phyloP scores from a whole-genome alignment of 1,140 invertebrate genomes.

The Limonius californicus region DNA sequence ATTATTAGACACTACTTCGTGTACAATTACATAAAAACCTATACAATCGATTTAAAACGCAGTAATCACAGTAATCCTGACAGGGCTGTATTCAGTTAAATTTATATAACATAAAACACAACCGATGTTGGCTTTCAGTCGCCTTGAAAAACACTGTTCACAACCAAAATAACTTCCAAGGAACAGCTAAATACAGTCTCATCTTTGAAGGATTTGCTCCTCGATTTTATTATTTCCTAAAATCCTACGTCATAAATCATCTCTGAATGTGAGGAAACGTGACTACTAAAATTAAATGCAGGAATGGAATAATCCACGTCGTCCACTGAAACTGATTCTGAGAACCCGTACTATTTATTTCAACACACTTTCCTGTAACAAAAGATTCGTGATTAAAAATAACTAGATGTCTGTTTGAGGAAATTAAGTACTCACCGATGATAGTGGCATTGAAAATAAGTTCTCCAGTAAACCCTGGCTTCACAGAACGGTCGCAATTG shows the following conservation, averaged over 20 bases:
- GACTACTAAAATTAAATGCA: slow-evolving; percentile 6
- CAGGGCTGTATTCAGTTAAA: slow-evolving; percentile 9
- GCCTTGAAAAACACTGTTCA: slow-evolving; percentile 2
- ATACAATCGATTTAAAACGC: neutral
- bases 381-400: neutral
- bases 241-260: slow-evolving; percentile 10
- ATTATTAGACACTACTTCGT: neutral
- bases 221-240: slow-evolving; percentile 12
- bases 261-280: neutral
- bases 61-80: slow-evolving; percentile 12
- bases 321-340: neutral
- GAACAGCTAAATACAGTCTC: slow-evolving; percentile 14
- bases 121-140: neutral
- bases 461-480: slow-evolving; percentile 47
- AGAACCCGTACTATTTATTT: slow-evolving; percentile 8
- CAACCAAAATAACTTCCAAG: slow-evolving; percentile 11
- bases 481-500: slow-evolving; percentile 54
- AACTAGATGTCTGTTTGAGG: too few relatives aligned
- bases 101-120: slow-evolving; percentile 1
- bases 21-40: slow-evolving; percentile 8
- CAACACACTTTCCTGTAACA: slow-evolving; percentile 24
- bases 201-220: slow-evolving; percentile 8
- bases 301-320: neutral
- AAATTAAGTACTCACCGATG: slow-evolving; percentile 48
- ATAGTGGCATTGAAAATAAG: slow-evolving; percentile 52